These are phyloP conservation scores for Neopelma chrysocephalum DNA, from an alignment of 2,797 vertebrate genomes.

Conservation along the genomic window DNA sequence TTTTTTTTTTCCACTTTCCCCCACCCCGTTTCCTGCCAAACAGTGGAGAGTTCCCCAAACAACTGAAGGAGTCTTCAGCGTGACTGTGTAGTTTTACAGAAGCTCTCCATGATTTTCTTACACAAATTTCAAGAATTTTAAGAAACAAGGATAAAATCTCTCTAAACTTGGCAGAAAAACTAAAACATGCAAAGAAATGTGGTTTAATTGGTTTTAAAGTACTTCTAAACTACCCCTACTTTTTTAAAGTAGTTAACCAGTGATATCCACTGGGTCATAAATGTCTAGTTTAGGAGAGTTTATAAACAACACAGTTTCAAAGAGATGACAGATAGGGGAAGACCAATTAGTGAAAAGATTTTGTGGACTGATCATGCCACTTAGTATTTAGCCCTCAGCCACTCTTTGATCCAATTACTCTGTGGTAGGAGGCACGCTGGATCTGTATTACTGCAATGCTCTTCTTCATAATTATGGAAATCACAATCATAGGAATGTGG, in stretches of 20 bases:
- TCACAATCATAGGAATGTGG: background rate
- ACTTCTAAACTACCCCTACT: background rate
- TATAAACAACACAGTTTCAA: background rate
- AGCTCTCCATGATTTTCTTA: background rate
- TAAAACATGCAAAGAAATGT: background rate
- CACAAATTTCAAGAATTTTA: background rate
- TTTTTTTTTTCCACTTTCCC: rapidly evolving
- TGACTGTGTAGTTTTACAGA: background rate
- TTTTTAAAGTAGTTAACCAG: background rate
- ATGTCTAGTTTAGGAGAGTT: background rate
- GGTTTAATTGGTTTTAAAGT: background rate
- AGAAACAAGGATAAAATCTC: background rate
- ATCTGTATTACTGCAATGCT: background rate
- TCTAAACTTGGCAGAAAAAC: background rate
- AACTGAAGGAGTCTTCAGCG: background rate
- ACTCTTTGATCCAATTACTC: background rate
- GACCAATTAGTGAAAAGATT: background rate
- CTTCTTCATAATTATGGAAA: background rate
- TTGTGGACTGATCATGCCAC: background rate
- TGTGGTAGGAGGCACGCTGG: background rate
- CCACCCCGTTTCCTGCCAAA: background rate
- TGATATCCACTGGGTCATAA: background rate
- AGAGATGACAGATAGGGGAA: background rate
- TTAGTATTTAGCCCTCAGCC: background rate
- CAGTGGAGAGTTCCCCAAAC: background rate